Evolutionary conservation across 2,797 vertebrate genomes (phyloP).

Genomic region (Gymnothorax javanicus): DNA sequence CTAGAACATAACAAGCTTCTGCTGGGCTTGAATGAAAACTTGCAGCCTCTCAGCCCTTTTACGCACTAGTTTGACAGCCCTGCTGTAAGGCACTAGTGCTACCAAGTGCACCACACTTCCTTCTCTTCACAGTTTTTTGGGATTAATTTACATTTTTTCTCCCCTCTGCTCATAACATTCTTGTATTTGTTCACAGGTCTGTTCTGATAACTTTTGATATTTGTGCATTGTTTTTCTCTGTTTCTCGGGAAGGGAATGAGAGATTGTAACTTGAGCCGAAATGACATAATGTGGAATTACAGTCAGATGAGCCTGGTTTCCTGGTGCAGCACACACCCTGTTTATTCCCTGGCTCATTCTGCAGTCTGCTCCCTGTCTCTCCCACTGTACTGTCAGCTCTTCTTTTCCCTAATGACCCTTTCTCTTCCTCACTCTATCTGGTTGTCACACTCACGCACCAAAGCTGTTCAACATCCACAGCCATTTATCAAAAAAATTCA

Average conservation of each 20-base stretch:
- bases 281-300: background rate
- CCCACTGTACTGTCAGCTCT: background rate
- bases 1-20: too few species aligned
- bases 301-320: constrained; percentile 23
- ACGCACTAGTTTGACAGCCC: too few species aligned
- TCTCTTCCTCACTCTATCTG: background rate
- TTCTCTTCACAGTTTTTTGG: background rate
- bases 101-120: too few species aligned
- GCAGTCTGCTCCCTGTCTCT: background rate
- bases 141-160: background rate
- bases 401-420: background rate
- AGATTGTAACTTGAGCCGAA: background rate
- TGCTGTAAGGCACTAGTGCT: too few species aligned
- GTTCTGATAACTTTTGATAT: background rate
- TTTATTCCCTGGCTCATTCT: too few species aligned
- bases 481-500: too few species aligned
- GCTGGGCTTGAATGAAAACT: too few species aligned
- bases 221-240: background rate
- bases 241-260: background rate
- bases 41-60: too few species aligned
- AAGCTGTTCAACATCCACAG: too few species aligned
- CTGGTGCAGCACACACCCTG: background rate
- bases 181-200: constrained; percentile 20
- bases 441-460: too few species aligned
- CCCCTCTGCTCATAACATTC: constrained; percentile 34